These are phyloP conservation scores for Pheosia gnoma DNA, from an alignment of 2,888 invertebrate genomes.

Conservation along the genomic window DNA sequence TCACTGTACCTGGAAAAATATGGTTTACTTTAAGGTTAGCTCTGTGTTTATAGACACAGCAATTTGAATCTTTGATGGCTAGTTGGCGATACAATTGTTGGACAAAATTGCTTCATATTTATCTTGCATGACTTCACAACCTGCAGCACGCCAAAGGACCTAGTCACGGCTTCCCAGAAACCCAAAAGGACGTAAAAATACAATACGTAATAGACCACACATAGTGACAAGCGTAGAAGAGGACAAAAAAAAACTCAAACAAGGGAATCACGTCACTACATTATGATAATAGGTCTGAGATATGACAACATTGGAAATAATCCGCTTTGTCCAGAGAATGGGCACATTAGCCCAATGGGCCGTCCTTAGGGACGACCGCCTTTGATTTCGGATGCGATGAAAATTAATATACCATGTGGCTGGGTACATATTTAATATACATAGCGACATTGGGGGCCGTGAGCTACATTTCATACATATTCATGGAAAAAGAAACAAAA, in stretches of 20 bases:
- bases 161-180: constrained; percentile 45
- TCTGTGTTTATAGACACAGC: constrained; percentile 42
- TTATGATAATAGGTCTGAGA: constrained; percentile 76
- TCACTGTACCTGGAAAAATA: constrained; percentile 53
- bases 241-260: constrained; percentile 53
- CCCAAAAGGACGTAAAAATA: constrained; percentile 43
- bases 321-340: constrained; percentile 78
- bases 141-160: constrained; percentile 31
- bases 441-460: constrained; percentile 28
- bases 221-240: constrained; percentile 56
- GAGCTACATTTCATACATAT: constrained; percentile 41
- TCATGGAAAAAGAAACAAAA: constrained; percentile 44
- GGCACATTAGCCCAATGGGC: constrained; percentile 64
- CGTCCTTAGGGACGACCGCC: constrained; percentile 66
- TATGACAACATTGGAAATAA: constrained; percentile 78
- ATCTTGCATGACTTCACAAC: constrained; percentile 48
- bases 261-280: constrained; percentile 72
- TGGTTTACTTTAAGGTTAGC: constrained; percentile 24
- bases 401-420: constrained; percentile 67
- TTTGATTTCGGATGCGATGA: constrained; percentile 78
- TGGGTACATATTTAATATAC: constrained; percentile 64
- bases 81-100: constrained; percentile 15
- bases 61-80: constrained; percentile 13
- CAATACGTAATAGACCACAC: constrained; percentile 63
- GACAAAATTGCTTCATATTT: constrained; percentile 42